These are phyloP conservation scores for Orchesella flavescens DNA, from an alignment of 2,888 invertebrate species.

Conservation along the genomic window DNA sequence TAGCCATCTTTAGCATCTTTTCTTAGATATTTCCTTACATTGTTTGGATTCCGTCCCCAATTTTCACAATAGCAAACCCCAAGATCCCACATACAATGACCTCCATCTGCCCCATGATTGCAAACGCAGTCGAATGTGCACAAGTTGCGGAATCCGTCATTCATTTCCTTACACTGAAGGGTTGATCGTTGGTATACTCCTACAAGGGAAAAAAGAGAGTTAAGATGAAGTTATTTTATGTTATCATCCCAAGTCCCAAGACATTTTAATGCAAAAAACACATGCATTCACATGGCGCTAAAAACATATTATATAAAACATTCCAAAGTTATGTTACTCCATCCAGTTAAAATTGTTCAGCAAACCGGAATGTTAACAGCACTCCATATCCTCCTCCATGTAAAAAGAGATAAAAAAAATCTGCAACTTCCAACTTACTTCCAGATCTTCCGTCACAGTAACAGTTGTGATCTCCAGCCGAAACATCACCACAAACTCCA, in stretches of 20 bases:
- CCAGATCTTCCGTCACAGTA: slow-evolving; percentile 38
- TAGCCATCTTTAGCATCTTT: too few species aligned
- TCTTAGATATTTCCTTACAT: too few species aligned
- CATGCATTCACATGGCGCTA: neutral
- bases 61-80: slow-evolving; percentile 45
- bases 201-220: neutral
- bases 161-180: slow-evolving; percentile 39
- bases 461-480: slow-evolving; percentile 45
- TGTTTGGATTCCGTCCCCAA: slow-evolving; percentile 31
- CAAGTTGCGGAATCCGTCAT: slow-evolving; percentile 24
- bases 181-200: slow-evolving; percentile 22
- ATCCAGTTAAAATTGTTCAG: too few species aligned
- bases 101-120: slow-evolving; percentile 45
- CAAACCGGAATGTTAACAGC: too few species aligned
- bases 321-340: neutral
- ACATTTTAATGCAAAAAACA: neutral
- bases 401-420: neutral
- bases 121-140: slow-evolving; percentile 45
- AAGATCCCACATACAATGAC: slow-evolving; percentile 43
- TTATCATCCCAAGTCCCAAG: too few species aligned
- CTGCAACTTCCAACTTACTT: slow-evolving; percentile 22
- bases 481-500: slow-evolving; percentile 40
- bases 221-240: neutral
- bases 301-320: neutral
- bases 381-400: neutral